Base-by-base conservation (phyloP, 2,888 invertebrate genomes). In the Pomacea canaliculata region DNA sequence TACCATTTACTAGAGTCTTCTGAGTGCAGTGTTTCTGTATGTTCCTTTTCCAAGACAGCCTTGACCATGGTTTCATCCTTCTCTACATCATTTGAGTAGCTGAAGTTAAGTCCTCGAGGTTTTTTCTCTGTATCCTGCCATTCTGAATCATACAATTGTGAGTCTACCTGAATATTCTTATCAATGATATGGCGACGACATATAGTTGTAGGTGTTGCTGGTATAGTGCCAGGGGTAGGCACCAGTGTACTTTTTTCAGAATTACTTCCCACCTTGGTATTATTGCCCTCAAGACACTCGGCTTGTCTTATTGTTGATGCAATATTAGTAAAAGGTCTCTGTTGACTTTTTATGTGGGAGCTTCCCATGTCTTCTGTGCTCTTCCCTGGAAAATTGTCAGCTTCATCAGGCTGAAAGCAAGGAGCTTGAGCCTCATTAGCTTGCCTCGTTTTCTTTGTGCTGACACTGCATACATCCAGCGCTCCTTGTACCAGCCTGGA, bases 1-100 rank as follows among this genome's bases (percentile, higher is more conserved):
- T 84, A 85, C 37, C 68, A 78, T 48, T 75, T 7, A 9, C 46
- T n/a, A 9, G 23, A 23, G 23, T 70, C 70, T 19, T 73, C 59
- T 10, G 19, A 37, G 37, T 9, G 48, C 0, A 18, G n/a, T 19
- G 49, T 66, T 51, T 56, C 63, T 66, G 49, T 4, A 27, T 19
- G 63, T 65, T 48, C 27, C 48, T 72, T 46, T 7, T 56, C 37
- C 8, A n/a, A 19, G 18, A 19, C 23, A 19, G 16, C 9, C 27
- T 63, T 71, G 19, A 12, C 37, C 9, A n/a, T 10, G 13, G 68
- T 49, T 10, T 65, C 56, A 19, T 71, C 67, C 27, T 70, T 71
- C 10, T 65, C 69, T n/a, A 69, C 5, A 9, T 37, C 10, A 1
- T 76, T 46, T n/a, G 77, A 76, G 46, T 79, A 79, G 62, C 77